These are phyloP conservation scores for Daktulosphaira vitifoliae DNA, from an alignment of 1,140 invertebrate genomes.

Conservation along the genomic window DNA sequence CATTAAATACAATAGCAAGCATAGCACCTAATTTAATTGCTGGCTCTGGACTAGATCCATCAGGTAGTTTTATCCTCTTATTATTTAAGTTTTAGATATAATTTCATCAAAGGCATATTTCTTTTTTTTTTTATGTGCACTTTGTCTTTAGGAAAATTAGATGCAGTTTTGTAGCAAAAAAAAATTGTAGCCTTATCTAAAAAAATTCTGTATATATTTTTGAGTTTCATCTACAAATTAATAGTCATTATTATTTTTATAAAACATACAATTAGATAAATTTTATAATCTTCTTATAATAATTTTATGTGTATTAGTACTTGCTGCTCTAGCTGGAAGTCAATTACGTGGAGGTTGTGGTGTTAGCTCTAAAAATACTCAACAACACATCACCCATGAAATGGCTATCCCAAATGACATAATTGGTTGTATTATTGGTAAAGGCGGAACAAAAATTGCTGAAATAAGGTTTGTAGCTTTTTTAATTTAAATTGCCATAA, in stretches of 20 bases:
- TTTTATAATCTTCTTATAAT: background rate
- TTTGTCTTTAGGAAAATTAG: too few relatives aligned
- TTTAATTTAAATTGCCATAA: background rate
- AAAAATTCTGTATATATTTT: background rate
- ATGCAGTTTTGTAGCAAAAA: too few relatives aligned
- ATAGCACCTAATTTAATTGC: conserved; percentile 25
- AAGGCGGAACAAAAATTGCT: conserved; percentile 62
- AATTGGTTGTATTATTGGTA: conserved; percentile 58
- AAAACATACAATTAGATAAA: too few relatives aligned
- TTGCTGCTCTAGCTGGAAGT: conserved; percentile 35
- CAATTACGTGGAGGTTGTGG: conserved; percentile 35
- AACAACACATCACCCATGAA: conserved; percentile 53
- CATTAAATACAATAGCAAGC: conserved; percentile 24
- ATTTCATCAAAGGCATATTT: too few relatives aligned
- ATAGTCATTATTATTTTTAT: background rate
- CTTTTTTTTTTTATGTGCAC: too few relatives aligned
- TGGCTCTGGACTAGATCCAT: conserved; percentile 21
- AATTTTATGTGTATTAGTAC: conserved; percentile 23
- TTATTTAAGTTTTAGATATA: too few relatives aligned
- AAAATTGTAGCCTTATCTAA: too few relatives aligned
- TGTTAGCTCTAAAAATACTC: conserved; percentile 2
- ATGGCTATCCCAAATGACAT: conserved; percentile 57
- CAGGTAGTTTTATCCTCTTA: too few relatives aligned
- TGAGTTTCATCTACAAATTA: background rate
- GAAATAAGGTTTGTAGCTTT: conserved; percentile 53